These are phyloP conservation scores for Leptogaster cylindrica DNA, from an alignment of 2,888 invertebrate species.

Conservation along the genomic window DNA sequence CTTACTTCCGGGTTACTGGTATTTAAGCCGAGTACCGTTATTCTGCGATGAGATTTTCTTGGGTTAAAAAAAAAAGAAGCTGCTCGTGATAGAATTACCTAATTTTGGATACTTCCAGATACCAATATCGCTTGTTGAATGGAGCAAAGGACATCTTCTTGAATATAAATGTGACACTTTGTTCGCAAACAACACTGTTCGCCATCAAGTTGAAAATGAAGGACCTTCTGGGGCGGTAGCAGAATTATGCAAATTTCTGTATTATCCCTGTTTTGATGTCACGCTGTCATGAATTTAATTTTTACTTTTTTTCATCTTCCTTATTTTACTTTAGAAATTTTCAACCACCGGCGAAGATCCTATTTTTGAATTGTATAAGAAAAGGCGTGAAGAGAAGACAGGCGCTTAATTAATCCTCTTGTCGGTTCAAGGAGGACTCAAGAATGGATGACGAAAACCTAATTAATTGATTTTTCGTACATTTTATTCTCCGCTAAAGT, in stretches of 20 bases:
- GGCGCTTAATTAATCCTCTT: slow-evolving; percentile 40
- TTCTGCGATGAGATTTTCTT: slow-evolving; percentile 4
- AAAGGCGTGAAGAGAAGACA: background rate
- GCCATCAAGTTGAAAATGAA: slow-evolving; percentile 28
- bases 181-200: slow-evolving; percentile 44
- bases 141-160: slow-evolving; percentile 45
- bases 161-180: slow-evolving; percentile 48
- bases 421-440: slow-evolving; percentile 21
- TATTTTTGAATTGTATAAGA: background rate
- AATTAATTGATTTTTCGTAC: slow-evolving; percentile 44
- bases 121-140: slow-evolving; percentile 47
- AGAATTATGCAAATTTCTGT: slow-evolving; percentile 47
- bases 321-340: slow-evolving; percentile 22
- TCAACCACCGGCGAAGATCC: slow-evolving; percentile 10
- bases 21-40: background rate
- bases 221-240: slow-evolving; percentile 26
- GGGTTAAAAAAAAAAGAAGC: slow-evolving; percentile 20
- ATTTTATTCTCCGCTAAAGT: slow-evolving; percentile 38
- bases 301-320: slow-evolving; percentile 12
- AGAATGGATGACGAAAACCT: slow-evolving; percentile 24
- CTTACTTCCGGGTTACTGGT: slow-evolving; percentile 27
- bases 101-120: slow-evolving; percentile 37
- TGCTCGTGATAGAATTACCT: slow-evolving; percentile 38
- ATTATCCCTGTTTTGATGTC: slow-evolving; percentile 47
- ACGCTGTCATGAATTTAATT: slow-evolving; percentile 47